Evolutionary conservation across 2,797 vertebrate genomes (phyloP), one percentile per base, ranked within the genome.

Genomic region (Sarcoramphus papa): DNA sequence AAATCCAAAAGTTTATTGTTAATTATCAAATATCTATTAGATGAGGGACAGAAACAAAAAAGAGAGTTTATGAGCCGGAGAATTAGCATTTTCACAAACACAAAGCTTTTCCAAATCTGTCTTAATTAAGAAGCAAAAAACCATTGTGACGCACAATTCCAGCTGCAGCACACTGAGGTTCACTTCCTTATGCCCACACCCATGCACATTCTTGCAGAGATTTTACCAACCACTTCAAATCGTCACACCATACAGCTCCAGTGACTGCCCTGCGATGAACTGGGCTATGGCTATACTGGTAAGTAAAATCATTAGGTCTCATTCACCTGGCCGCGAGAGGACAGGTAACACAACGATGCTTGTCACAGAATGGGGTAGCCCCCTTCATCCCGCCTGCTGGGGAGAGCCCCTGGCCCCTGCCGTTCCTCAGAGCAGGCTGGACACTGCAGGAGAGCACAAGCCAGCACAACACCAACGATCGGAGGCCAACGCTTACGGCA

Each of bases 231-330:
- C 10, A 5, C 37, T 81, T 40, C 40, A 41, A 16, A 37, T 19
- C 2, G 2, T 37, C 59, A 48, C 43, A 45, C 33, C n/a, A 8
- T 5, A 28, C 59, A 35, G 10, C 47, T 41, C 56, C 56, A 67
- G 63, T 0, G 1, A 9, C 17, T 3, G 15, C 41, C 13, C 67
- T 41, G 57, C 0, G 2, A 27, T 21, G 37, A 76, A 25, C 54
- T 14, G 84, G 68, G 33, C 63, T 40, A 2, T 17, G 45, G 25
- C 48, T 69, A 3, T 8, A 33, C 12, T 4, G 10, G 31, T 27
- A 48, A 45, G 19, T 41, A 4, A 73, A 88, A 53, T 30, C 15
- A 8, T 8, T 7, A 27, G 53, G 59, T 68, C 22, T 63, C 35
- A 16, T n/a, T 54, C 35, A 31, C 20, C 25, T 15, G 43, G 41